These are phyloP conservation scores for Danio choprae DNA, from an alignment of 2,797 vertebrate species.

Conservation along the genomic window DNA sequence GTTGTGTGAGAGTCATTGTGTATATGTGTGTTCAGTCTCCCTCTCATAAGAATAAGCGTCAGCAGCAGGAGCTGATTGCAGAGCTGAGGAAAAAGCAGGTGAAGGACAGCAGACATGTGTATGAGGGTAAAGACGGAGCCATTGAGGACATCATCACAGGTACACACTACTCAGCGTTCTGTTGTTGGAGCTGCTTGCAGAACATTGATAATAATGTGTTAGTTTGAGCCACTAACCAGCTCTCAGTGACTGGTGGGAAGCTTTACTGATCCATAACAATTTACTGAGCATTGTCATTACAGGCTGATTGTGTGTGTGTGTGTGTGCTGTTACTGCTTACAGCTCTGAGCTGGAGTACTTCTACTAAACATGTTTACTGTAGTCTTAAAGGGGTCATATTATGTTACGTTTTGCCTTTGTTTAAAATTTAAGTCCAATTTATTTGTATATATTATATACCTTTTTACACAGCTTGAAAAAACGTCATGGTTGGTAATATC, in stretches of 20 bases:
- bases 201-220: conserved; percentile 62
- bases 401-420: neutral
- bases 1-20: neutral
- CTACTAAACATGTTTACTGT: conserved; percentile 4
- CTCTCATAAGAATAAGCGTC: conserved; percentile 90
- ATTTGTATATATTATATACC: too few species aligned
- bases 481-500: too few species aligned
- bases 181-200: conserved; percentile 70
- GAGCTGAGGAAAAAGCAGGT: conserved; percentile 94
- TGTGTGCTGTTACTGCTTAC: conserved; percentile 17
- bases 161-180: conserved; percentile 66
- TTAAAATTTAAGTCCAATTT: neutral
- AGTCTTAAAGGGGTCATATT: conserved; percentile 18
- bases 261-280: conserved; percentile 27
- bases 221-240: conserved; percentile 73
- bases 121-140: conserved; percentile 97
- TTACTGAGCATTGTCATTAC: conserved; percentile 14
- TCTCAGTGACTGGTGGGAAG: conserved; percentile 18
- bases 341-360: conserved; percentile 12
- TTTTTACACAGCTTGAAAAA: too few species aligned
- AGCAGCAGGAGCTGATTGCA: conserved; percentile 95
- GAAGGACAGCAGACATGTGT: conserved; percentile 96
- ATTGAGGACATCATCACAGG: conserved; percentile 99
- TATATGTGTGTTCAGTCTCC: conserved; percentile 82
- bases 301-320: neutral